Conservation (phyloP, 2,113 vertebrate species). For the Damaliscus lunatus region DNA sequence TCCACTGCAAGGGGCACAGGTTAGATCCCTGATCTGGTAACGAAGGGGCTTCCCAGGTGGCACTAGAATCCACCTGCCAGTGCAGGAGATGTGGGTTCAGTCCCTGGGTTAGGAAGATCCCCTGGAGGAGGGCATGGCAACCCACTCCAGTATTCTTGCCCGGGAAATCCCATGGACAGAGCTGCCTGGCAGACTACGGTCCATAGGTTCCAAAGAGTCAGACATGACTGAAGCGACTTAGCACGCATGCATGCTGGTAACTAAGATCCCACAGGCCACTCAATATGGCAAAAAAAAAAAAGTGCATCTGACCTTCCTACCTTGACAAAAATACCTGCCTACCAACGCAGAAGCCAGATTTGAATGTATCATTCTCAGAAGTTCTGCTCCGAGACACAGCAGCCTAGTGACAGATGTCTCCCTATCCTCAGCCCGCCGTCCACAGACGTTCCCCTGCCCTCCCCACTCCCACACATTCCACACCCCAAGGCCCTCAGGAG, state of each 20-base stretch:
- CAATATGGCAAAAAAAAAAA: neutral
- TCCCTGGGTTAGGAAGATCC: neutral
- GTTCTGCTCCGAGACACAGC: neutral
- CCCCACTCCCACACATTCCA: neutral
- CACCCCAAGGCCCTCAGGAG: neutral
- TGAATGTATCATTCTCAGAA: neutral
- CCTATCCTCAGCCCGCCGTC: rapidly evolving
- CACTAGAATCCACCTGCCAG: neutral
- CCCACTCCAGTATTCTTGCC: neutral
- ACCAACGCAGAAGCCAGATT: neutral
- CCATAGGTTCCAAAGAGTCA: neutral
- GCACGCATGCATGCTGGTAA: neutral
- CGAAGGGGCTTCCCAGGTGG: neutral
- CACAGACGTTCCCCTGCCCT: neutral
- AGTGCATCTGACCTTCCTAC: neutral
- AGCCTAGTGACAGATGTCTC: neutral
- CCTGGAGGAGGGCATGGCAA: neutral
- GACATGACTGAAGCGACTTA: neutral
- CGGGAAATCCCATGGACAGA: neutral
- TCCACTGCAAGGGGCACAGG: rapidly evolving
- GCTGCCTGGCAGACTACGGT: neutral
- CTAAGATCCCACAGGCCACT: neutral
- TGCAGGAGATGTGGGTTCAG: neutral
- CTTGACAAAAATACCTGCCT: neutral
- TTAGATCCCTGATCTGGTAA: neutral